Conservation (phyloP, 1,140 invertebrate genomes). For the Trichonephila inaurata region DNA sequence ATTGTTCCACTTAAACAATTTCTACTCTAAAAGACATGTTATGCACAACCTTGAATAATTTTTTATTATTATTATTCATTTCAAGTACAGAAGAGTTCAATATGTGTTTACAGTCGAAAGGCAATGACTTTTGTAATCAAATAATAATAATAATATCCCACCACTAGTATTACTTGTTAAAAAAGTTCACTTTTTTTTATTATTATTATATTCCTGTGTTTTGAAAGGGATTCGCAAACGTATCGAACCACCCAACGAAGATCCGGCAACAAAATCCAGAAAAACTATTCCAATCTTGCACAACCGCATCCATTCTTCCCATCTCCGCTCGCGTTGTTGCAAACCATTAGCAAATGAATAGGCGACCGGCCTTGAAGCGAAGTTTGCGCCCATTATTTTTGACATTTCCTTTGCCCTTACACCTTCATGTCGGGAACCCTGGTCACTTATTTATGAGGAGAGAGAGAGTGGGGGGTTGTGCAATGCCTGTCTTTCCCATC, state of each 20-base stretch:
- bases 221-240: neutral
- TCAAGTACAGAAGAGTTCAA: too few relatives aligned
- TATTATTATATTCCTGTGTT: neutral
- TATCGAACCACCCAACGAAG: neutral
- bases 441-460: neutral
- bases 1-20: too few relatives aligned
- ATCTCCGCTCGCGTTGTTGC: neutral
- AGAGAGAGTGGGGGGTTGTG: neutral
- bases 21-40: too few relatives aligned
- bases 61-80: too few relatives aligned
- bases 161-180: neutral
- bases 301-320: neutral
- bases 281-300: neutral
- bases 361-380: neutral
- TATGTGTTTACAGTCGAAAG: too few relatives aligned
- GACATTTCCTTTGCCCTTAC: conserved; percentile 6
- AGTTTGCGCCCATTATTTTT: neutral
- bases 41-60: too few relatives aligned
- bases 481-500: too few relatives aligned
- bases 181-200: neutral
- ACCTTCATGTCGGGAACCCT: conserved; percentile 8
- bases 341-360: neutral
- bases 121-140: too few relatives aligned
- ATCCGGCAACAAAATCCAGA: neutral
- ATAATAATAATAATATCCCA: too few relatives aligned